Evolutionary conservation across 2,797 vertebrate species (phyloP), one percentile per base, ranked within the genome.

Genomic region (Salarias fasciatus): DNA sequence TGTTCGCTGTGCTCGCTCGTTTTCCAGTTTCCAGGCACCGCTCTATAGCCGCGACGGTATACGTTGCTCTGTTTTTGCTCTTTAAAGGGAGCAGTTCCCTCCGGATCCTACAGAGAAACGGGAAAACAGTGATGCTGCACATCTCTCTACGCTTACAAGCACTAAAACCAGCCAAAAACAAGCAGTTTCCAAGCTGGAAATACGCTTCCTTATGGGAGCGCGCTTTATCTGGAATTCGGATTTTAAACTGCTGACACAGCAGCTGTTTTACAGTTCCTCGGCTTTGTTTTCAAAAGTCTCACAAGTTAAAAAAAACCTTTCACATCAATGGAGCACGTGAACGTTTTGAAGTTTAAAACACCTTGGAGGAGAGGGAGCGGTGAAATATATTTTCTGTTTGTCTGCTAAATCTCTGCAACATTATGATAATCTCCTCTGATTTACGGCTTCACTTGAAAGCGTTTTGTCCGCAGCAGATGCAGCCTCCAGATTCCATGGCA

Each of bases 171-270:
- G 63, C 35, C 38, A 62, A 70, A 71, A 76, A 65, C 46, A 75
- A 85, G 48, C 47, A 36, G 57, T 79, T 85, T 85, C 47, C 59
- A 79, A 63, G 69, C 37, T 78, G 75, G 72, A 84, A 77, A 62
- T 30, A 40, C 31, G 24, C 33, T 38, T 36, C 50, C 70, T 29
- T 12, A 18, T 51, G 72, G 79, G 73, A 80, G 5, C 38, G 2
- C 8, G 57, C 53, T 63, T 56, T 63, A 72, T 72, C 77, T 79
- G 79, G 57, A 76, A 69, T 84, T 69, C 42, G 55, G 29, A 51
- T 79, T 71, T 63, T 8, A 60, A 68, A 31, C 18, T 62, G 79
- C 70, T 86, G 83, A 86, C 49, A 69, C 55, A 58, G 72, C 66
- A 73, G 36, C 44, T 51, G 49, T 63, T 81, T 79, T 50, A 69